Conservation (phyloP, 2,797 vertebrate species). For the Dicrostonyx torquatus region DNA sequence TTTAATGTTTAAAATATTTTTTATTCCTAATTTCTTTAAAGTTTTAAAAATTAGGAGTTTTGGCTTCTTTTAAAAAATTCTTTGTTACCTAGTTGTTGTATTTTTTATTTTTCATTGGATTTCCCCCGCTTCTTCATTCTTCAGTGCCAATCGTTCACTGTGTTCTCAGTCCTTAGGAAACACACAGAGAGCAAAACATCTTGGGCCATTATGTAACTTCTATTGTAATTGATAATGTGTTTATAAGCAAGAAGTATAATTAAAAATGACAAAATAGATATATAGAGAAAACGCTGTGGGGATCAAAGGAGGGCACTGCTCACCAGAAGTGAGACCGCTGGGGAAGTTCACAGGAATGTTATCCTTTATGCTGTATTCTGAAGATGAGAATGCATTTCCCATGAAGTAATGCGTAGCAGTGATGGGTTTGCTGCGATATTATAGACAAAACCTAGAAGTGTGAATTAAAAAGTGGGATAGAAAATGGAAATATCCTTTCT, state of each 20-base stretch:
- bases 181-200: neutral
- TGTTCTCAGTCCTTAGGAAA: neutral
- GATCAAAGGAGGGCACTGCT: neutral
- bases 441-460: neutral
- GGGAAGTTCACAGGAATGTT: neutral
- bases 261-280: neutral
- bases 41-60: slow-evolving; percentile 16
- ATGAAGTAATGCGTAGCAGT: neutral
- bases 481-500: slow-evolving; percentile 33
- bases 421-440: neutral
- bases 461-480: neutral
- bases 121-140: neutral
- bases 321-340: neutral
- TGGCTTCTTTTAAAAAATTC: neutral
- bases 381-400: neutral
- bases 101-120: neutral
- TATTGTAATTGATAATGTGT: slow-evolving; percentile 1
- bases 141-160: neutral
- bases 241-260: slow-evolving; percentile 28
- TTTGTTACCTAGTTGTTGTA: neutral
- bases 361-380: neutral
- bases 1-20: neutral
- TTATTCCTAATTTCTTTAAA: neutral
- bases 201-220: neutral
- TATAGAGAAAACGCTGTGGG: neutral